Percentiles rank a stretch among this genome's conserved stretches.
Evolutionary conservation across 2,888 invertebrate species (phyloP).

Genomic region (Drosophila koepferae): DNA sequence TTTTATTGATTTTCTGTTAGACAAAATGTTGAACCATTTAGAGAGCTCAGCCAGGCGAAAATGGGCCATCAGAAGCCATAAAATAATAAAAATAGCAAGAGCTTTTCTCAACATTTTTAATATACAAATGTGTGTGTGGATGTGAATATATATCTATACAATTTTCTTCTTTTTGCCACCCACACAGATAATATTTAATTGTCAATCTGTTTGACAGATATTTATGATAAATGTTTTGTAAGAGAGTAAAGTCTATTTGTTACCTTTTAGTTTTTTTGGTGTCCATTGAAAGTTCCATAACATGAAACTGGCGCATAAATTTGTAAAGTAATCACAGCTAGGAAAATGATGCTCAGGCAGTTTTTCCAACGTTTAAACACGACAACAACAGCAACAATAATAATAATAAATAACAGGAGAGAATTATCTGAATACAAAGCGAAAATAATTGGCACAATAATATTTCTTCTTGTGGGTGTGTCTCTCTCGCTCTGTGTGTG

Average conservation of each 20-base stretch:
- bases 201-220: constrained; percentile 9
- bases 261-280: constrained; percentile 83
- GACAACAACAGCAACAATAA: constrained; percentile 1
- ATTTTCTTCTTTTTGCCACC: not conserved
- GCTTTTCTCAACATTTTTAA: not conserved
- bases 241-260: not conserved
- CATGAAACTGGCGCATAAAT: constrained; percentile 83
- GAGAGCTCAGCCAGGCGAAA: constrained; percentile 9
- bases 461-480: not conserved
- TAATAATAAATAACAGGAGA: not conserved
- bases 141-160: not conserved
- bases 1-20: constrained; percentile 23
- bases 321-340: constrained; percentile 74
- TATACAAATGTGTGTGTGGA: too few relatives aligned
- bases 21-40: constrained; percentile 10
- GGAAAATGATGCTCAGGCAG: constrained; percentile 74
- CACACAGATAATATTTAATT: constrained; percentile 23
- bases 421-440: constrained; percentile 8
- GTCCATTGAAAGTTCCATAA: constrained; percentile 84
- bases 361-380: constrained; percentile 45
- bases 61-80: constrained; percentile 12
- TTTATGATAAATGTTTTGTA: not conserved
- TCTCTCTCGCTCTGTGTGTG: not conserved
- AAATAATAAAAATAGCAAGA: constrained; percentile 18
- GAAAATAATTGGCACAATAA: constrained; percentile 15